Base-by-base conservation (phyloP, 2,113 vertebrate species). In the Lontra canadensis region DNA sequence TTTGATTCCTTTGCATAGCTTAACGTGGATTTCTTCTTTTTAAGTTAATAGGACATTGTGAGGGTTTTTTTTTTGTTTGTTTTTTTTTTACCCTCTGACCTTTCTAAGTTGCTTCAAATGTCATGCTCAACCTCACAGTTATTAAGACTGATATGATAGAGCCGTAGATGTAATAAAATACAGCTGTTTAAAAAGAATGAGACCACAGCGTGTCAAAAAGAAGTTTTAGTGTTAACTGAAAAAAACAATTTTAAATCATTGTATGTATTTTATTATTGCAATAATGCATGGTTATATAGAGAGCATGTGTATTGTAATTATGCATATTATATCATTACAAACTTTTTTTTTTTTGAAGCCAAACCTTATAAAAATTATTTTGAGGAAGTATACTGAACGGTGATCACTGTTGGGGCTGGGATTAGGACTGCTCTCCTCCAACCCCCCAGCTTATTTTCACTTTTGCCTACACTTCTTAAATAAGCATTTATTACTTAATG, bases 71-170 rank as follows among this genome's bases (percentile, higher is more conserved):
- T 39, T 63, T 39, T 52, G 7, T 4, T 20, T 34, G 36, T 69
- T 85, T 78, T 39, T 63, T 39, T 52, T 55, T 55, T 6, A 18
- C 34, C 7, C 1, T 1, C 3, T 76, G 7, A 83, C 23, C 49
- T 97, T n/a, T 89, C 6, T 88, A 73, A 85, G 21, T 93, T 57
- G 25, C 15, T 88, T 93, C 42, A 91, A 73, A 93, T 95, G 63
- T 69, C 3, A 23, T n/a, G 39, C n/a, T 94, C 47, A 88, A 84
- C 10, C 8, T 74, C 55, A 93, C 39, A 65, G 71, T 88, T 36
- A 67, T 85, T 85, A 76, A 90, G 88, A 81, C 55, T 93, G 52
- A 71, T 76, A 85, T 84, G 79, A 81, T 63, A 86, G 1, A 73
- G 65, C 23, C 15, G 0, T 17, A 83, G 49, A 94, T 44, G 42